Evolutionary conservation across 2,113 vertebrate species (phyloP), one percentile per base, ranked within the genome.

Genomic region (Actenoides hombroni): DNA sequence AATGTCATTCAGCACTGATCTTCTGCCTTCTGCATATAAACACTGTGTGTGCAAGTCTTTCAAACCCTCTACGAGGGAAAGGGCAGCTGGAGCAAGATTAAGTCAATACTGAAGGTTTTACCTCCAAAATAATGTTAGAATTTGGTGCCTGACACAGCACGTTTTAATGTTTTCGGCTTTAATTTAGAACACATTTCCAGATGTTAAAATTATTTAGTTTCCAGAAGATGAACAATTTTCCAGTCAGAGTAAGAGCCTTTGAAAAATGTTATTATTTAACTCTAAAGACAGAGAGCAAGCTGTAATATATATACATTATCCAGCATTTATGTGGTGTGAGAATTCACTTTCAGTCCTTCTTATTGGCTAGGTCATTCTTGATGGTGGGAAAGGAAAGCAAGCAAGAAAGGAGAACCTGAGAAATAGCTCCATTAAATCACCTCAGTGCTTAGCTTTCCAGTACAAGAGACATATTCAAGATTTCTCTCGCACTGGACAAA

Each of bases 221-320:
- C 9, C 15, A 51, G 77, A 46, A 54, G 49, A 53, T 37, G 18
- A 94, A 76, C 59, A 90, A 39, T 48, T 9, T 79, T 40, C 6
- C 10, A 51, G 20, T 79, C 65, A 83, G 24, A 78, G 10, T 42
- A 89, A 86, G 4, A 82, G 29, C 16, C 51, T 87, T 96, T 60
- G 53, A 89, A 94, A 91, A 88, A 37, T 71, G n/a, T 37, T 69
- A 37, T 92, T 80, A 31, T 92, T 80, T 88, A 89, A 77, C 37
- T 71, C 40, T 63, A 40, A 82, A 71, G 16, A 82, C n/a, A 68
- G 51, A 40, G 5, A 71, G 19, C 5, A 89, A 85, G 20, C 10
- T 75, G 48, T 75, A 90, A 85, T 37, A 85, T 64, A 37, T 9
- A 39, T 20, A 17, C 33, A 75, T 84, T 89, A 48, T 17, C 24